Evolutionary conservation across 2,113 vertebrate genomes (phyloP).

Genomic region (Fulica atra): DNA sequence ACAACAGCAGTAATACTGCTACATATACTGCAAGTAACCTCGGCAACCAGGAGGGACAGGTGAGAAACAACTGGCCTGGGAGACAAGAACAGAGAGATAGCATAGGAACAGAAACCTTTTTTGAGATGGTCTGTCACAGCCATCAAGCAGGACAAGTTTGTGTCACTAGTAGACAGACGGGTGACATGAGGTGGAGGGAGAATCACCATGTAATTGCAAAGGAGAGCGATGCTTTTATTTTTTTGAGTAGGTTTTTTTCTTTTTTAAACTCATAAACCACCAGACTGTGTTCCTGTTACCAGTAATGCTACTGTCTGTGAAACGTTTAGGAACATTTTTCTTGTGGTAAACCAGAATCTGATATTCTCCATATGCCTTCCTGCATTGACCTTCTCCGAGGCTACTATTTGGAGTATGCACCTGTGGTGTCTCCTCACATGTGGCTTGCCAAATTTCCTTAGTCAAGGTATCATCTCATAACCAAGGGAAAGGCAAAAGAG

Average conservation of each 20-base stretch:
- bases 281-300: neutral
- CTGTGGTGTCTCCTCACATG: neutral
- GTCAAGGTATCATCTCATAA: neutral
- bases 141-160: neutral
- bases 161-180: neutral
- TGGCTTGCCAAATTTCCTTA: neutral
- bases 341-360: neutral
- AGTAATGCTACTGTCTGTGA: neutral
- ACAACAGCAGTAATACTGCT: constrained; percentile 88
- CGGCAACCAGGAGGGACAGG: constrained; percentile 73
- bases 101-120: neutral
- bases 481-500: neutral
- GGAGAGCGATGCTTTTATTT: neutral
- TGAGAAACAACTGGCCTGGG: constrained; percentile 26
- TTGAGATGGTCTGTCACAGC: neutral
- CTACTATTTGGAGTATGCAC: neutral
- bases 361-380: neutral
- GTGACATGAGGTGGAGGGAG: neutral
- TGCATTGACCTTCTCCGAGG: neutral
- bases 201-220: neutral
- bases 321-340: neutral
- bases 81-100: neutral
- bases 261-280: neutral
- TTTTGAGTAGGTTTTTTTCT: neutral
- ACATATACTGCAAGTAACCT: constrained; percentile 64